A percentile compares a stretch with the other conserved stretches of the same genome.
Conservation (phyloP, 1,140 invertebrate genomes). For the Cydia splendana region DNA sequence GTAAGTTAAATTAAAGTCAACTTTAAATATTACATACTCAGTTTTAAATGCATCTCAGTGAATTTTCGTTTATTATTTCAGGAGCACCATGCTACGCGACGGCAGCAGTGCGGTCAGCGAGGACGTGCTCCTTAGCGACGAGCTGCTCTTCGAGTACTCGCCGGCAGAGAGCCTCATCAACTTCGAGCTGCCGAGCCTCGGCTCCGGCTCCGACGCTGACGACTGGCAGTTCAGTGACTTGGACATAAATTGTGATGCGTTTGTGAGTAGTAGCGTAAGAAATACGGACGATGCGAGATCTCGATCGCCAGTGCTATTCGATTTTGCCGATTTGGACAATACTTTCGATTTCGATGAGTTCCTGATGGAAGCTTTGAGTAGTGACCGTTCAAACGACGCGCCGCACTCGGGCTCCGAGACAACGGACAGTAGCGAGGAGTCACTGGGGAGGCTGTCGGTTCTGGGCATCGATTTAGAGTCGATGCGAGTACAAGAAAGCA, state of each 20-base stretch:
- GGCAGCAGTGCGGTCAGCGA: conserved; percentile 50
- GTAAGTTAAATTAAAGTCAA: conserved; percentile 7
- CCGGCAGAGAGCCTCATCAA: conserved; percentile 72
- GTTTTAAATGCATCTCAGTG: conserved; percentile 30
- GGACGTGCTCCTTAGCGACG: conserved; percentile 61
- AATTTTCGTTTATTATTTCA: conserved; percentile 45
- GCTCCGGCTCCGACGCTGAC: conserved; percentile 44
- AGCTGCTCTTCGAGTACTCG: conserved; percentile 66
- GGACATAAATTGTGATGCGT: conserved; percentile 64
- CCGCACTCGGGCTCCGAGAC: conserved; percentile 49
- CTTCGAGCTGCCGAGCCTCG: conserved; percentile 62
- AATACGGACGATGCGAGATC: conserved; percentile 48
- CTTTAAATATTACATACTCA: not conserved
- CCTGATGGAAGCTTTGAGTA: conserved; percentile 60
- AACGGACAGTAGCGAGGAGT: conserved; percentile 43
- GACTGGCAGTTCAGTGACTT: conserved; percentile 67
- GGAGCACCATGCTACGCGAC: conserved; percentile 65
- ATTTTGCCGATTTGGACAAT: conserved; percentile 50
- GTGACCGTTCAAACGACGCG: conserved; percentile 56
- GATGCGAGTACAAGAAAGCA: conserved; percentile 45
- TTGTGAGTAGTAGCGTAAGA: conserved; percentile 57
- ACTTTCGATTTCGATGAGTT: conserved; percentile 69
- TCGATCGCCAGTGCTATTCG: conserved; percentile 36
- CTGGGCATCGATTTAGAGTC: conserved; percentile 40
- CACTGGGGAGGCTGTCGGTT: conserved; percentile 28